phyloP scores from a whole-genome alignment of 1,140 invertebrate genomes.

The Sminthurinus signatus region DNA sequence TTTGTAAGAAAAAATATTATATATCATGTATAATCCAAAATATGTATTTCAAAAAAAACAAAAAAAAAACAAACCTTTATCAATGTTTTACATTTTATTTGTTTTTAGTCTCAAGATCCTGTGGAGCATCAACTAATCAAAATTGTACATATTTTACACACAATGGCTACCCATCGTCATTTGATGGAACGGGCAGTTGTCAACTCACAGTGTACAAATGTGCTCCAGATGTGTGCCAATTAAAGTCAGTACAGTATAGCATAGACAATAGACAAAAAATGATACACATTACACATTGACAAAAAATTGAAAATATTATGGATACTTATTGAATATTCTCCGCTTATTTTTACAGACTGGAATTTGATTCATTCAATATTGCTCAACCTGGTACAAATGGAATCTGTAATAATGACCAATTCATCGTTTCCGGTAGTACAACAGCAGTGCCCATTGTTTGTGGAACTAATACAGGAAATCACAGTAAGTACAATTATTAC shows the following conservation, averaged over 20 bases:
- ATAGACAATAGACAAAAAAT: too few species aligned
- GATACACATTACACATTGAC: too few species aligned
- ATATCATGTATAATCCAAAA: neutral
- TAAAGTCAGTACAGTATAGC: slow-evolving; percentile 54
- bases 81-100: neutral
- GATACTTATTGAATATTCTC: neutral
- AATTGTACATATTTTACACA: slow-evolving; percentile 81
- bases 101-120: slow-evolving; percentile 61
- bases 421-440: slow-evolving; percentile 73
- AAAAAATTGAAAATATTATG: too few species aligned
- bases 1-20: slow-evolving; percentile 54
- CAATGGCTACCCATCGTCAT: slow-evolving; percentile 63
- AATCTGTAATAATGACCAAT: slow-evolving; percentile 73
- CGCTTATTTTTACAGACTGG: slow-evolving; percentile 59
- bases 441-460: slow-evolving; percentile 68
- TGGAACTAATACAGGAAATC: slow-evolving; percentile 71
- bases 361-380: slow-evolving; percentile 68
- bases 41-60: neutral
- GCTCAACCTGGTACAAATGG: slow-evolving; percentile 68
- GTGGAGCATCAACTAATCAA: slow-evolving; percentile 64
- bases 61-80: too few species aligned
- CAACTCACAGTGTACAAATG: slow-evolving; percentile 71
- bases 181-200: slow-evolving; percentile 70
- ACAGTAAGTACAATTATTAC: too few species aligned
- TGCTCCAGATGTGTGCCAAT: slow-evolving; percentile 69